phyloP scores from a whole-genome alignment of 1,140 invertebrate species.

The Macrobrachium nipponense region DNA sequence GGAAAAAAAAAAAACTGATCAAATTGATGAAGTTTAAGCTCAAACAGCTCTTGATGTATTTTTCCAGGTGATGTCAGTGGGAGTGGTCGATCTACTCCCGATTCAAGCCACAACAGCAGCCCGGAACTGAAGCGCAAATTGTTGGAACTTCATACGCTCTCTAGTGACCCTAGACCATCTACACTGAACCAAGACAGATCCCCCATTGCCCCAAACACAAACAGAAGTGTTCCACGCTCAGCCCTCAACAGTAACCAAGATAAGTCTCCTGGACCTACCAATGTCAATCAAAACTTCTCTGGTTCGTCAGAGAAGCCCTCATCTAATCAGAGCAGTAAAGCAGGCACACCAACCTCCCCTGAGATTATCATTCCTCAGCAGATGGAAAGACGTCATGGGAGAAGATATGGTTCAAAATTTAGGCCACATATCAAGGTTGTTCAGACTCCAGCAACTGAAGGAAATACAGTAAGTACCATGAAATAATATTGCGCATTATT shows the following conservation, averaged over 20 bases:
- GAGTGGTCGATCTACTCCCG: constrained; percentile 55
- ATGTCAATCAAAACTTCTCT: constrained; percentile 18
- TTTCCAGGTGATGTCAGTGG: constrained; percentile 52
- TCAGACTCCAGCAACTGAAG: constrained; percentile 51
- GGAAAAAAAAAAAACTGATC: too few relatives aligned
- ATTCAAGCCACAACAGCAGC: constrained; percentile 58
- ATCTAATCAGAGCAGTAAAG: constrained; percentile 54
- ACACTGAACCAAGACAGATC: constrained; percentile 35
- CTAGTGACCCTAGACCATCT: constrained; percentile 22
- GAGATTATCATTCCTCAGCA: constrained; percentile 24
- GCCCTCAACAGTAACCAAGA: constrained; percentile 9
- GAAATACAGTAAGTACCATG: constrained; percentile 42
- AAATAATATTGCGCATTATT: background rate
- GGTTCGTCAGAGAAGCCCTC: constrained; percentile 21
- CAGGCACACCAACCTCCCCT: constrained; percentile 54
- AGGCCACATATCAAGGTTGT: constrained; percentile 32
- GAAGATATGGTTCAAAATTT: constrained; percentile 23
- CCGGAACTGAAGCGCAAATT: constrained; percentile 54
- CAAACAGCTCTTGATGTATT: background rate
- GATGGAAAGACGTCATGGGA: constrained; percentile 32
- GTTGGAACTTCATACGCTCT: constrained; percentile 44
- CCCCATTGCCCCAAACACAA: constrained; percentile 4
- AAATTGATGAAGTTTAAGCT: too few relatives aligned
- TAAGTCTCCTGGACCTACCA: constrained; percentile 20
- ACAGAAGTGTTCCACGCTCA: constrained; percentile 18